Base-by-base conservation (phyloP, 2,113 vertebrate species). In the Calypte anna region DNA sequence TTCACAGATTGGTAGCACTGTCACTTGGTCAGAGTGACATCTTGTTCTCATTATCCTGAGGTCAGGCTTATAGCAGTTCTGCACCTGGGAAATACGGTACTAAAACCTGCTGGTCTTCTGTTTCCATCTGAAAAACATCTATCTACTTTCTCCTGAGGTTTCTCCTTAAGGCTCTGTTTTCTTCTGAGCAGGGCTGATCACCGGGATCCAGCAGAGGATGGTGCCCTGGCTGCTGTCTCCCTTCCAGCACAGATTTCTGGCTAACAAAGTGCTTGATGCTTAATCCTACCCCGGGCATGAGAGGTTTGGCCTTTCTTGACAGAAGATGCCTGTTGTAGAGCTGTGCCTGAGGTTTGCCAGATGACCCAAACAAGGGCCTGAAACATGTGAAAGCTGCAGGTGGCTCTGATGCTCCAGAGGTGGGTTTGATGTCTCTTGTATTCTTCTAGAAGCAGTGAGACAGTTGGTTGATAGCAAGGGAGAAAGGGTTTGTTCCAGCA, bases 221-320 rank as follows among this genome's bases (percentile, higher is more conserved):
- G 50, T 85, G 63, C 63, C 69, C 43, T 17, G 40, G 46, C 75
- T 95, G 83, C 69, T 59, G 5, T 72, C 14, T 1, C n/a, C 76
- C 50, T 54, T 90, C n/a, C 23, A 27, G 57, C 7, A 4, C 25
- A 70, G 70, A 28, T 68, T 83, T 80, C 55, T 78, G 70, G 38
- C 48, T 62, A 22, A 61, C 3, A 1, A 72, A 81, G n/a, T 53
- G 64, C 43, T 90, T 58, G 68, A 40, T 75, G 50, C 77, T 59
- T 43, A 40, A 24, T 76, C 59, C 21, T 85, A 4, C 18, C 33
- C 63, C 2, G 7, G 27, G 44, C 50, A 74, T 69, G 15, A 91
- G 28, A 81, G 53, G 48, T 64, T 67, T 59, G 72, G 25, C 55
- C 0, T 0, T 46, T 69, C 27, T 58, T 0, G 0, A 9, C 17